Conservation (phyloP, 2,888 invertebrate species). For the Rhagophthalmus giganteus region DNA sequence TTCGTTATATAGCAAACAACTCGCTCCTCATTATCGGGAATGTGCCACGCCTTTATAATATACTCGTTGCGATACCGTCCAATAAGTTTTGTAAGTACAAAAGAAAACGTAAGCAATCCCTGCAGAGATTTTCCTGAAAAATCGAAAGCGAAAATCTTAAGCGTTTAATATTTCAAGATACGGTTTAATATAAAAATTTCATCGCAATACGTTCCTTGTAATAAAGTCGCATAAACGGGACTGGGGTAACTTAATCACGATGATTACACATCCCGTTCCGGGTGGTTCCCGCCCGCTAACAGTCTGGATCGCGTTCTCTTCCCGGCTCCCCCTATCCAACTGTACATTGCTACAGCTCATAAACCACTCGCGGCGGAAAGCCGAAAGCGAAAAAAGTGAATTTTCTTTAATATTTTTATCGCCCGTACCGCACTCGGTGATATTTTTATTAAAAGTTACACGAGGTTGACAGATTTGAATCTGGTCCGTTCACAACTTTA, state of each 20-base stretch:
- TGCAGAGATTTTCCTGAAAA: too few species aligned
- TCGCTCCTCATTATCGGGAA: too few species aligned
- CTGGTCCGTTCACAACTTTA: constrained; percentile 15
- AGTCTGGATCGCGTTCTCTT: constrained; percentile 15
- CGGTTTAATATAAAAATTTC: constrained; percentile 32
- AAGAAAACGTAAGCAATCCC: too few species aligned
- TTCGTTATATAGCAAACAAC: background rate
- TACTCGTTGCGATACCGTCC: too few species aligned
- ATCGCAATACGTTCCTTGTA: constrained; percentile 29
- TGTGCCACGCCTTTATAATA: too few species aligned
- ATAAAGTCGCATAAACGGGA: constrained; percentile 30
- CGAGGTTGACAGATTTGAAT: constrained; percentile 18
- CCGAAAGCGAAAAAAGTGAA: constrained; percentile 35
- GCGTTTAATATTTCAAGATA: constrained; percentile 28
- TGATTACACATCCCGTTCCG: constrained; percentile 29
- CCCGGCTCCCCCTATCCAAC: constrained; percentile 16
- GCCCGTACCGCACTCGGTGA: constrained; percentile 31
- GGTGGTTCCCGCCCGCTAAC: constrained; percentile 19
- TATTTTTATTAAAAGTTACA: constrained; percentile 35
- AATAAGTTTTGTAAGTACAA: too few species aligned
- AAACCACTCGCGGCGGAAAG: constrained; percentile 27
- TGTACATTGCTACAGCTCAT: constrained; percentile 26
- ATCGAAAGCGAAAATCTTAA: constrained; percentile 23
- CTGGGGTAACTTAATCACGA: constrained; percentile 30
- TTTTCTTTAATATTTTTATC: constrained; percentile 39